Conservation (phyloP, 2,797 vertebrate genomes). For the Pogoniulus pusillus region DNA sequence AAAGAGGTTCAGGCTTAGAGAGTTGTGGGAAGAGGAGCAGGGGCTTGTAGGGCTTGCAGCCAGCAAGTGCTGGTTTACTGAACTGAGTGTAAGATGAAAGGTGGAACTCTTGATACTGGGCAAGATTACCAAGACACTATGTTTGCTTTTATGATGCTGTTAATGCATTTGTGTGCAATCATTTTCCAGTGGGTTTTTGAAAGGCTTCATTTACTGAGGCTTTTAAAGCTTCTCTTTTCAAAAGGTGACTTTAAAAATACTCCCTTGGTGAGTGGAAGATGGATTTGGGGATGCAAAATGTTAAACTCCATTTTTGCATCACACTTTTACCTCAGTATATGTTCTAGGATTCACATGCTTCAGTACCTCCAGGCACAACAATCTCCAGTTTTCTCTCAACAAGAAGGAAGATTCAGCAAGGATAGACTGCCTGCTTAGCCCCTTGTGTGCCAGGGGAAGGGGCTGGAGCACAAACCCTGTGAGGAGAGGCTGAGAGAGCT, state of each 20-base stretch:
- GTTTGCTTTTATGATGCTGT: background rate
- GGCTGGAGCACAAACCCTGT: no score
- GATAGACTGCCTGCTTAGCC: background rate
- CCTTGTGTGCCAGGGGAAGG: no score
- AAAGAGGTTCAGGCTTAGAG: background rate
- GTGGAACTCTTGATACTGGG: background rate
- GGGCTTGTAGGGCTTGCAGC: background rate
- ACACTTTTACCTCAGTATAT: background rate
- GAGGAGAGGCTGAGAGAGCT: no score
- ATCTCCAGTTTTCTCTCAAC: background rate
- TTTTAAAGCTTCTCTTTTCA: background rate
- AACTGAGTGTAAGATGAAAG: background rate
- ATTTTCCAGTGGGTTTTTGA: background rate
- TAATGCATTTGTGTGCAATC: background rate
- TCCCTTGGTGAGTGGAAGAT: background rate
- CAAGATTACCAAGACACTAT: fast-evolving
- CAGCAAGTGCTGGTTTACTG: background rate
- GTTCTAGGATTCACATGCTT: background rate
- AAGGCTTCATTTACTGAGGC: background rate
- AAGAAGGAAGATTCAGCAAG: background rate
- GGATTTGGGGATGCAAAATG: background rate
- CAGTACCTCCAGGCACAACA: background rate
- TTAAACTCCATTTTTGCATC: background rate
- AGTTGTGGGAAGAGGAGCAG: background rate
- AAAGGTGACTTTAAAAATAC: background rate